Percentiles rank a stretch among this genome's conserved stretches.
Evolutionary conservation across 2,888 invertebrate genomes (phyloP).

Genomic region (Apamea monoglypha): DNA sequence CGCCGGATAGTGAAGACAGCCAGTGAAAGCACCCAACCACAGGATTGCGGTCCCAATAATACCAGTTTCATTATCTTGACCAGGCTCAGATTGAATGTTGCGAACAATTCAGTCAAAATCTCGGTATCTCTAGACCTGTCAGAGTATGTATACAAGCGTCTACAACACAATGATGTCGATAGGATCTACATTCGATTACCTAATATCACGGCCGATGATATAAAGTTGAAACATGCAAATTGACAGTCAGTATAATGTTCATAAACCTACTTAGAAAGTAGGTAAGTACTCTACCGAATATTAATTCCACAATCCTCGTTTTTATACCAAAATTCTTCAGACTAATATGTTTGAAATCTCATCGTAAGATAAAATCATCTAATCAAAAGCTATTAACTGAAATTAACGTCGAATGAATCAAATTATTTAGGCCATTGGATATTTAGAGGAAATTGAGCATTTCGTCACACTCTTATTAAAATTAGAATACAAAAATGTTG

Average conservation of each 20-base stretch:
- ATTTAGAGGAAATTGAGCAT: background rate
- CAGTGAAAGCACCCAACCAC: slow-evolving; percentile 62
- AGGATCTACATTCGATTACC: slow-evolving; percentile 19
- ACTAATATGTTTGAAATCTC: background rate
- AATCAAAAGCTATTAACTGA: slow-evolving; percentile 5
- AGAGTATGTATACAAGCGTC: background rate
- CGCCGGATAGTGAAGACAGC: slow-evolving; percentile 63
- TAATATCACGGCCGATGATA: background rate
- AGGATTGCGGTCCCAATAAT: slow-evolving; percentile 70
- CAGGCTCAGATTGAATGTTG: slow-evolving; percentile 66
- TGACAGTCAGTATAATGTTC: slow-evolving; percentile 3
- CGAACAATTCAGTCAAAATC: slow-evolving; percentile 57
- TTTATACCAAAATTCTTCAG: background rate
- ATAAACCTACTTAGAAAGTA: background rate
- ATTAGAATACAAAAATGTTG: background rate
- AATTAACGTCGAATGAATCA: slow-evolving; percentile 1
- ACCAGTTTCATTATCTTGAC: slow-evolving; percentile 74
- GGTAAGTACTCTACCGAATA: background rate
- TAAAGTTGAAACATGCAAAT: background rate
- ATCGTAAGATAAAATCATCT: background rate
- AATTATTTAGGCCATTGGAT: background rate
- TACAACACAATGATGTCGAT: slow-evolving; percentile 17
- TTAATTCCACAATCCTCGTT: background rate
- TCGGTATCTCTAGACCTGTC: slow-evolving; percentile 32
- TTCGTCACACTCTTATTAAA: background rate